These are phyloP conservation scores for Tyrophagus putrescentiae DNA, from an alignment of 1,140 invertebrate species.

Conservation along the genomic window DNA sequence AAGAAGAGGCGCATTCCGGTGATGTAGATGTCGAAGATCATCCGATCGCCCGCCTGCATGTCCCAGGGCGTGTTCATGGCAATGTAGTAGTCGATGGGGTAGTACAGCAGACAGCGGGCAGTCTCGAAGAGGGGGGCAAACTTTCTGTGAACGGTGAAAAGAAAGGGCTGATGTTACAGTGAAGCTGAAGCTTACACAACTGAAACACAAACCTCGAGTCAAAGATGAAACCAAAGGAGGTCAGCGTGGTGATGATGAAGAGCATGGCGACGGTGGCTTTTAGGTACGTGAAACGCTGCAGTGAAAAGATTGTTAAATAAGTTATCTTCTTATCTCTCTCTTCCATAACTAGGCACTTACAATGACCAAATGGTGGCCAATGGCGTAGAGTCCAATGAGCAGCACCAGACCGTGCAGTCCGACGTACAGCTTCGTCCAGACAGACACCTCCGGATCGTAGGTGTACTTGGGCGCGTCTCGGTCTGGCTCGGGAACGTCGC, in stretches of 20 bases:
- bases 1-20: background rate
- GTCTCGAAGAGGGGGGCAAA: background rate
- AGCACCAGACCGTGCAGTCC: background rate
- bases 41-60: background rate
- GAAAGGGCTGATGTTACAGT: background rate
- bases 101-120: background rate
- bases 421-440: slow-evolving; percentile 10
- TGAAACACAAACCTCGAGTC: background rate
- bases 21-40: background rate
- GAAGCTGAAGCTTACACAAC: background rate
- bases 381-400: slow-evolving; percentile 6
- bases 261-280: background rate
- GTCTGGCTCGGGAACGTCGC: slow-evolving; percentile 21
- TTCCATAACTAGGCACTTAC: too few species aligned
- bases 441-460: background rate
- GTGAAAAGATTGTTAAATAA: background rate
- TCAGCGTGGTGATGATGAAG: background rate
- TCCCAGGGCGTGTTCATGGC: background rate
- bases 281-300: background rate
- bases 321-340: too few species aligned
- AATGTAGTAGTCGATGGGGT: background rate
- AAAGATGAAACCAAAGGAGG: slow-evolving; percentile 2
- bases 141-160: background rate
- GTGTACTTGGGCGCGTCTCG: background rate
- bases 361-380: slow-evolving; percentile 9